A percentile compares a stretch with the other conserved stretches of the same genome.
These are phyloP conservation scores for Carlito syrichta DNA, from an alignment of 2,113 vertebrate genomes.

Conservation along the genomic window DNA sequence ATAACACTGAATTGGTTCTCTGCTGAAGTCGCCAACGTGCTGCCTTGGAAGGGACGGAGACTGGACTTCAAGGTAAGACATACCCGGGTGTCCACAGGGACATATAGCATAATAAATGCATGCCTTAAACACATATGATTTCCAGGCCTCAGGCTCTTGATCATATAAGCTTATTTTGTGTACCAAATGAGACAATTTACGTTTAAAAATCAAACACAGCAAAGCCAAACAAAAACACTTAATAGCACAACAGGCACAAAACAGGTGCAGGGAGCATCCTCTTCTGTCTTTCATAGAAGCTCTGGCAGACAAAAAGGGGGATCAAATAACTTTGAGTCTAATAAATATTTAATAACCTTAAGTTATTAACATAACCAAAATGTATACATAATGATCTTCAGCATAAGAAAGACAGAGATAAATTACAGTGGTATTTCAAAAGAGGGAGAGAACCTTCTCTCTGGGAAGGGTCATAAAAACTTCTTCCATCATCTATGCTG, in stretches of 20 bases:
- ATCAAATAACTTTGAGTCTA: not conserved
- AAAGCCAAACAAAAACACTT: not conserved
- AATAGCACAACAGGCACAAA: not conserved
- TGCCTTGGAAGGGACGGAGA: not conserved
- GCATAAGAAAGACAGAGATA: not conserved
- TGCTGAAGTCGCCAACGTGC: not conserved
- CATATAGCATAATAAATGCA: fast-evolving
- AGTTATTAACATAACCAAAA: constrained; percentile 22
- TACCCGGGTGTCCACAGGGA: fast-evolving
- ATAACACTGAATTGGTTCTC: not conserved
- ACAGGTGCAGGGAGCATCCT: not conserved
- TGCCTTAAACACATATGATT: not conserved
- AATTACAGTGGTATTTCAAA: not conserved
- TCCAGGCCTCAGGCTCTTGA: not conserved
- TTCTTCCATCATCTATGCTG: not conserved
- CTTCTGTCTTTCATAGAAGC: not conserved
- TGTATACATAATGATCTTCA: not conserved
- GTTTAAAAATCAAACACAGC: not conserved
- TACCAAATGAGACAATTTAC: not conserved
- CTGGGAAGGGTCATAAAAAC: not conserved
- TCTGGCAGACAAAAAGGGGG: not conserved
- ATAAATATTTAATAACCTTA: constrained; percentile 15
- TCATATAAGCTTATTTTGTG: not conserved
- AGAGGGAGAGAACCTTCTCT: not conserved
- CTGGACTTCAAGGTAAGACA: not conserved